phyloP scores from a whole-genome alignment of 2,888 invertebrate species.

The Neuroscelio doddi region DNA sequence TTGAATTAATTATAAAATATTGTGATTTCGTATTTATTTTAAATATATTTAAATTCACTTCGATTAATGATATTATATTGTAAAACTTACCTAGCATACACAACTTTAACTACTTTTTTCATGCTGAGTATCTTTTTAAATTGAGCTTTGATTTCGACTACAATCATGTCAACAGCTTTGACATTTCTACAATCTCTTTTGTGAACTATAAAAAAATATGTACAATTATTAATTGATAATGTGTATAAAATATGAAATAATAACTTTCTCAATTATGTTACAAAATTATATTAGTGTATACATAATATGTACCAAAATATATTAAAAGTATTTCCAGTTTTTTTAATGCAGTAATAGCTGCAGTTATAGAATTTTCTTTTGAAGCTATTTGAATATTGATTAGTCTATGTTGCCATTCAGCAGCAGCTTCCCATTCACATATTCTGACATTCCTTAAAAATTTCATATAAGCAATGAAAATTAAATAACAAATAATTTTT shows the following conservation, averaged over 20 bases:
- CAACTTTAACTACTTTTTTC: constrained; percentile 55
- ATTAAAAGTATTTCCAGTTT: constrained; percentile 76
- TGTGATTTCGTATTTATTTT: too few species aligned
- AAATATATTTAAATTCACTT: neutral
- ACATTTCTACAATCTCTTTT: constrained; percentile 56
- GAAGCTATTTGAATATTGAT: constrained; percentile 45
- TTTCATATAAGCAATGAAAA: neutral
- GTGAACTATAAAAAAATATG: constrained; percentile 53
- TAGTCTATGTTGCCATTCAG: constrained; percentile 74
- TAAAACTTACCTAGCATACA: constrained; percentile 52
- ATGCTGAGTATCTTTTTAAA: constrained; percentile 59
- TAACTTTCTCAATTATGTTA: neutral
- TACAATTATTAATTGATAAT: too few species aligned
- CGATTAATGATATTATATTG: too few species aligned
- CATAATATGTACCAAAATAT: constrained; percentile 73
- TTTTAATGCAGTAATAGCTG: constrained; percentile 73
- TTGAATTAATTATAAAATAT: constrained; percentile 7
- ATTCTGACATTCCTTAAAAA: constrained; percentile 74
- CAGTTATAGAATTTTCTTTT: constrained; percentile 61
- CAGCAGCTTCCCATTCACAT: constrained; percentile 76
- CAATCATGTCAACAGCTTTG: constrained; percentile 53
- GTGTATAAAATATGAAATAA: too few species aligned
- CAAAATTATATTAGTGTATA: neutral
- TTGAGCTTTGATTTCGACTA: constrained; percentile 58
- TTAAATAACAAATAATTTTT: constrained; percentile 1